Conservation (phyloP, 1,140 invertebrate species). For the Gonioctena quinquepunctata region DNA sequence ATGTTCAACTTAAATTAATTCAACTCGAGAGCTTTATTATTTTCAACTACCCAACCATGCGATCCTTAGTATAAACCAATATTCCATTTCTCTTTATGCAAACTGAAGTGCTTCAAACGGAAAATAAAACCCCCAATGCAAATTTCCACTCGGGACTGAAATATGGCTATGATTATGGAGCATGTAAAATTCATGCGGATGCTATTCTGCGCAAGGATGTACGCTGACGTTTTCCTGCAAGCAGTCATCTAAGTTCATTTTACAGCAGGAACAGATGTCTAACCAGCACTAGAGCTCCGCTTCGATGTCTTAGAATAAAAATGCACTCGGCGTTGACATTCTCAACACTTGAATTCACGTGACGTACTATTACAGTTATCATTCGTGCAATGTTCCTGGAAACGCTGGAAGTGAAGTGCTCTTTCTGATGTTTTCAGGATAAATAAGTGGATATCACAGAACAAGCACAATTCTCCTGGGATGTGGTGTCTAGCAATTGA, state of each 20-base stretch:
- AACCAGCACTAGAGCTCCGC: neutral
- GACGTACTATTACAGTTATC: neutral
- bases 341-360: constrained; percentile 5
- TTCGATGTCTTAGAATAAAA: neutral
- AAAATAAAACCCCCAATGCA: neutral
- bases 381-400: neutral
- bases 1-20: no score
- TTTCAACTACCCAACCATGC: no score
- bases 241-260: neutral
- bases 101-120: neutral
- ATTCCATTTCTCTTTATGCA: neutral
- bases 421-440: no score
- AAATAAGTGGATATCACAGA: no score
- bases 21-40: no score
- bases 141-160: neutral
- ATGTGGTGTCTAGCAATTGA: no score
- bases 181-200: neutral
- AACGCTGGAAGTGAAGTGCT: no score
- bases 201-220: neutral
- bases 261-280: constrained; percentile 6
- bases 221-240: neutral
- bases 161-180: neutral
- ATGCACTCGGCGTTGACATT: neutral
- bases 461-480: no score
- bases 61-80: no score